Evolutionary conservation across 2,113 vertebrate species (phyloP).

Genomic region (Oreotrochilus melanogaster): DNA sequence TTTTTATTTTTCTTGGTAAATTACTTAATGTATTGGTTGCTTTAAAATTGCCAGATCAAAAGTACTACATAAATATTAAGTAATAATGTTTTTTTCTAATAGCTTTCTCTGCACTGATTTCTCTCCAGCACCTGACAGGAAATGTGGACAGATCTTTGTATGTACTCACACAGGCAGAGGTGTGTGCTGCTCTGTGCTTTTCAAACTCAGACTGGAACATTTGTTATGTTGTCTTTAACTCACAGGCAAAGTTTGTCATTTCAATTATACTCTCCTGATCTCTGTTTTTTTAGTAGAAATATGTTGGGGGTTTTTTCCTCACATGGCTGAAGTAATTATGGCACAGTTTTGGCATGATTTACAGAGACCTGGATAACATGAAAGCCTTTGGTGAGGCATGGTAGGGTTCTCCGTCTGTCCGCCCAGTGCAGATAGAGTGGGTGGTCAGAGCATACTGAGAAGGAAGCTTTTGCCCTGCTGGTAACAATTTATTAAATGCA

Average conservation of each 20-base stretch:
- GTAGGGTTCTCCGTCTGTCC: background rate
- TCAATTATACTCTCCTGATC: background rate
- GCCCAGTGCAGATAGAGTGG: background rate
- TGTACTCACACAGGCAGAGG: background rate
- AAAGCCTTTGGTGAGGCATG: background rate
- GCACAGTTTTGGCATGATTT: background rate
- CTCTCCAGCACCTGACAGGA: background rate
- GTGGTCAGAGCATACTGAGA: background rate
- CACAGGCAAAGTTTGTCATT: background rate
- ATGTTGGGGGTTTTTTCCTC: background rate
- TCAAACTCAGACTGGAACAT: background rate
- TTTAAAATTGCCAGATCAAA: background rate
- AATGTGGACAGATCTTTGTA: background rate
- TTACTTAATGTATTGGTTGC: background rate
- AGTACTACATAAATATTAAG: background rate
- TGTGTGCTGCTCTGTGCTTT: background rate
- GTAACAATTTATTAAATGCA: background rate
- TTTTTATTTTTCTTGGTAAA: conserved; percentile 8
- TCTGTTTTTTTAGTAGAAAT: background rate
- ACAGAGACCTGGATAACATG: background rate
- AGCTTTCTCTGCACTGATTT: background rate
- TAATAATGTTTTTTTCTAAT: background rate
- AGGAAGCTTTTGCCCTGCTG: background rate
- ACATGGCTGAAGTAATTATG: background rate
- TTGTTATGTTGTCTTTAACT: background rate